Conservation (phyloP, 2,113 vertebrate species). For the Plotosus lineatus region DNA sequence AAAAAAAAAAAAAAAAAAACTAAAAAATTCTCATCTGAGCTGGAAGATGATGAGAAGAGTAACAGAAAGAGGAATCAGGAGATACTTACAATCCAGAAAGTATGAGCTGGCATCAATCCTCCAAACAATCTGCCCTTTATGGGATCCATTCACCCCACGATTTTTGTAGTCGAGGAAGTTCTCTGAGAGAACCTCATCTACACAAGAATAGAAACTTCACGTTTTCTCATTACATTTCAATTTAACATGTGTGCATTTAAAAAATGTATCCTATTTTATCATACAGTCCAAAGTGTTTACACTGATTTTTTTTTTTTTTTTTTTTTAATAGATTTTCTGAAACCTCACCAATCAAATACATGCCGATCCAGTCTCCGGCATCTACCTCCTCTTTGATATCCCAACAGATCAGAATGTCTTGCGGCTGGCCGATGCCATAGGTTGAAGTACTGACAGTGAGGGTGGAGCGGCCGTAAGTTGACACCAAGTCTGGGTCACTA, state of each 20-base stretch:
- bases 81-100: constrained; percentile 87
- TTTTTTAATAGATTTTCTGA: not conserved
- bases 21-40: not conserved
- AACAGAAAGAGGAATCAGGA: constrained; percentile 14
- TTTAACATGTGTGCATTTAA: too few relatives aligned
- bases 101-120: constrained; percentile 90
- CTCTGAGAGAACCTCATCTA: constrained; percentile 92
- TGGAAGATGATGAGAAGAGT: not conserved
- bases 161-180: constrained; percentile 99
- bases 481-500: constrained; percentile 93
- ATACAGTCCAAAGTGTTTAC: not conserved
- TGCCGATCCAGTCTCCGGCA: constrained; percentile 97
- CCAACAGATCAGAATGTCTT: constrained; percentile 91
- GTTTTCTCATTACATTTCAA: not conserved
- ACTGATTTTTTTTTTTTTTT: not conserved
- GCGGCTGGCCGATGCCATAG: constrained; percentile 87
- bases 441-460: constrained; percentile 89
- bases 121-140: constrained; percentile 95
- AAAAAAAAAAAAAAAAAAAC: not conserved
- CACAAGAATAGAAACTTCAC: constrained; percentile 12
- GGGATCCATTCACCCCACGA: constrained; percentile 92
- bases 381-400: constrained; percentile 98
- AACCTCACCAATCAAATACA: constrained; percentile 92
- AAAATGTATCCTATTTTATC: not conserved
- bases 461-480: constrained; percentile 89